These are phyloP conservation scores for Gastrophryne carolinensis DNA, from an alignment of 2,797 vertebrate genomes.

Conservation along the genomic window DNA sequence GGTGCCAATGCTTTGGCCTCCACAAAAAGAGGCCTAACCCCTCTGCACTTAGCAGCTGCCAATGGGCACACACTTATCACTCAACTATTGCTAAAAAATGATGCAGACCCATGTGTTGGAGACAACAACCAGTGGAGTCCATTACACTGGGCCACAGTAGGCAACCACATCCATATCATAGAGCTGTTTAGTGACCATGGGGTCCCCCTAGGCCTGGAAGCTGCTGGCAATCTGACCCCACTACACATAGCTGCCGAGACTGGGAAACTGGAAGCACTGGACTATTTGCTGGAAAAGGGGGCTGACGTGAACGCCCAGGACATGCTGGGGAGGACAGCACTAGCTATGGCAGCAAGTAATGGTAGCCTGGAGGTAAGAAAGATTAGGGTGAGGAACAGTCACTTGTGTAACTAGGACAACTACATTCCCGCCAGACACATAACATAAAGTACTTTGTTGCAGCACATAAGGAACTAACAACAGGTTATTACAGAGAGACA, in stretches of 20 bases:
- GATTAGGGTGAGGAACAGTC: not conserved
- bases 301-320: constrained; percentile 59
- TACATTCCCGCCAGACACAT: not conserved
- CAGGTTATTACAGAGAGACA: not conserved
- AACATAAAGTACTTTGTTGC: constrained; percentile 1
- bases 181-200: constrained; percentile 61
- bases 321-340: constrained; percentile 56
- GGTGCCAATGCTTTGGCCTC: constrained; percentile 56
- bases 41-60: constrained; percentile 70
- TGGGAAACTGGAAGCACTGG: constrained; percentile 48
- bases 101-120: constrained; percentile 6
- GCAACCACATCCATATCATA: constrained; percentile 59
- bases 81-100: constrained; percentile 53
- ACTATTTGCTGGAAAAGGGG: constrained; percentile 62
- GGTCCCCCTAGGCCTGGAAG: constrained; percentile 52
- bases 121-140: constrained; percentile 67
- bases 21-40: constrained; percentile 58
- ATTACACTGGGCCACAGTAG: constrained; percentile 68
- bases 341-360: constrained; percentile 62
- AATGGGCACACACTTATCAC: constrained; percentile 61
- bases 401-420: constrained; percentile 20
- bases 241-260: constrained; percentile 63
- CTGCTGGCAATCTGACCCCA: constrained; percentile 53
- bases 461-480: constrained; percentile 1
- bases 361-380: constrained; percentile 60